Evolutionary conservation across 2,888 invertebrate genomes (phyloP), one percentile per base, ranked within the genome.

Genomic region (Deilephila porcellus): DNA sequence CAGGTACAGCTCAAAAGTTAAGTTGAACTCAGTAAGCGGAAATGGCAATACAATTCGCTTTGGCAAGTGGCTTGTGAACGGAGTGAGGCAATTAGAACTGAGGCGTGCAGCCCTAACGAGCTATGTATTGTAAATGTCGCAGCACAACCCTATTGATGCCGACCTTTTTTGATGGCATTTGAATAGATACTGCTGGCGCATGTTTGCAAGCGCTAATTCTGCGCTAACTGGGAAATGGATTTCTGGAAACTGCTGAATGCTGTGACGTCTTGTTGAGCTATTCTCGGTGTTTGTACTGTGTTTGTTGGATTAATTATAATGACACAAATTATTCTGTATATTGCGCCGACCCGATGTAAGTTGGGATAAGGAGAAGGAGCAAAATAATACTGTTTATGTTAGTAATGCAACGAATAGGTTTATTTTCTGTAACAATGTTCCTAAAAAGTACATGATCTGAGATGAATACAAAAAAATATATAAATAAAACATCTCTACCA

Each of bases 21-120:
- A 79, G 78, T 79, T 77, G 76, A 74, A 71, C 75, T 74, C 70
- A 62, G 72, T 73, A 72, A 71, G 71, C 74, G 76, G 73, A 78
- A 79, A 71, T 73, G 74, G 80, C 76, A 79, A 79, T 79, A 80
- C 82, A 81, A 82, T 79, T 80, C 73, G 75, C 75, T 78, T 78
- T 73, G 73, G 74, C 75, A 78, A 79, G 76, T 79, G 77, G 78
- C 76, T 74, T 75, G 77, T 74, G 71, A 67, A 67, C 64, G 73
- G 60, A 73, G 73, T 53, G 62, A 77, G 74, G 79, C 81, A 81
- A 82, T 82, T 82, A 82, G 71, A 81, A 78, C 74, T 79, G 75
- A 77, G 71, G 72, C 72, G 72, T 71, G 62, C 73, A 19, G 8
- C 56, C 53, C 53, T 52, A 74, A 64, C 63, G 56, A 63, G 63